Percentiles rank a stretch among this genome's conserved stretches.
Conservation (phyloP, 2,888 invertebrate species). For the Urechis unicinctus region DNA sequence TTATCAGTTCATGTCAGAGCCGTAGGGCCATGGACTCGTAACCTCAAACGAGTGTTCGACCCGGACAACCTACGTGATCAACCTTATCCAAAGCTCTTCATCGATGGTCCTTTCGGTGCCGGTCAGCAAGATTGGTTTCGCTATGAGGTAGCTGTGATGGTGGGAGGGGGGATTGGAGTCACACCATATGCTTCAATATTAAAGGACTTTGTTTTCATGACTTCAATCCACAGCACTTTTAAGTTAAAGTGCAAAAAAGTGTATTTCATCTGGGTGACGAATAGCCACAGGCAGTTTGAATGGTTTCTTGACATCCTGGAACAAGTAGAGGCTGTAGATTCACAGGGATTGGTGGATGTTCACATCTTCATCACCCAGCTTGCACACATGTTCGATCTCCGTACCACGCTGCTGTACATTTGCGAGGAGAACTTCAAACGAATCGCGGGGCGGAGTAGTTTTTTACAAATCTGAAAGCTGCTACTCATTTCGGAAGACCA, state of each 20-base stretch:
- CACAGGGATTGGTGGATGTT: constrained; percentile 54
- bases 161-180: constrained; percentile 51
- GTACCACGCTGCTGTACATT: constrained; percentile 58
- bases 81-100: constrained; percentile 45
- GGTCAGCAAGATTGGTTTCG: constrained; percentile 49
- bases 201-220: constrained; percentile 58
- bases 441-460: constrained; percentile 55
- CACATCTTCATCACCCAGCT: constrained; percentile 64
- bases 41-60: constrained; percentile 41
- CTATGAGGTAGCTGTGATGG: constrained; percentile 45
- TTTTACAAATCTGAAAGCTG: constrained; percentile 60
- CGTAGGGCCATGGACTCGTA: constrained; percentile 47
- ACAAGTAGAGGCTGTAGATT: constrained; percentile 57
- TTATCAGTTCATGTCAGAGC: constrained; percentile 44
- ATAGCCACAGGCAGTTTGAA: constrained; percentile 62
- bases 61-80: constrained; percentile 30
- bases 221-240: constrained; percentile 40
- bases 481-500: constrained; percentile 62
- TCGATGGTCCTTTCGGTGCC: constrained; percentile 48
- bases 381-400: constrained; percentile 61
- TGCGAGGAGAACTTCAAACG: constrained; percentile 62
- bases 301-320: constrained; percentile 62
- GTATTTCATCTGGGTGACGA: constrained; percentile 61
- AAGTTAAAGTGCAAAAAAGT: constrained; percentile 52
- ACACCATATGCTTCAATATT: constrained; percentile 63